Percentiles rank a stretch among this genome's conserved stretches.
Conservation (phyloP, 1,140 invertebrate species). For the Coelopa frigida region DNA sequence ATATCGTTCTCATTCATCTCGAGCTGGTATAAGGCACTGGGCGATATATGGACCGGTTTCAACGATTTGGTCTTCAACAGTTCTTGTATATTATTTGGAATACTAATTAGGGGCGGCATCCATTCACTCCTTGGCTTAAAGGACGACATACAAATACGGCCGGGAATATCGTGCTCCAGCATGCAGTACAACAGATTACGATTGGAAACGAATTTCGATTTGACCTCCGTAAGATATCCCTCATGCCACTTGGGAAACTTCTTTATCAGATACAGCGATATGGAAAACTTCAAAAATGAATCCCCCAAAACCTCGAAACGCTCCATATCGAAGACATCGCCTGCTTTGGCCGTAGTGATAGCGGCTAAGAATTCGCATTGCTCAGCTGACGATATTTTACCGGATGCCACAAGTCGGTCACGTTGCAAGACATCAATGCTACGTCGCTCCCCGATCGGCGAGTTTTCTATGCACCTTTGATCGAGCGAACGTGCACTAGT, state of each 20-base stretch:
- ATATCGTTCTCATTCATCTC: conserved; percentile 16
- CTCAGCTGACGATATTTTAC: conserved; percentile 19
- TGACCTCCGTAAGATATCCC: conserved; percentile 67
- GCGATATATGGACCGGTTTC: neutral
- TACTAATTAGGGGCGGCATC: conserved; percentile 49
- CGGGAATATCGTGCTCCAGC: conserved; percentile 31
- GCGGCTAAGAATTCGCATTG: conserved; percentile 52
- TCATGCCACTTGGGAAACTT: conserved; percentile 63
- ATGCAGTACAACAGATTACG: conserved; percentile 67
- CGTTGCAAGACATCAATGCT: conserved; percentile 9
- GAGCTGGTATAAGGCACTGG: conserved; percentile 7
- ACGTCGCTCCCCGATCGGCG: neutral
- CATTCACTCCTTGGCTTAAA: conserved; percentile 50
- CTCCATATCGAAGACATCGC: conserved; percentile 77
- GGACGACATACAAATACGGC: conserved; percentile 17
- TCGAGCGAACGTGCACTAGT: neutral
- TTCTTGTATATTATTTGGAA: conserved; percentile 25
- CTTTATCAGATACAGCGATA: conserved; percentile 64
- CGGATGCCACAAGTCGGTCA: neutral
- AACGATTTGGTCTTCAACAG: conserved; percentile 9
- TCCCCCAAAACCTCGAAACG: conserved; percentile 81
- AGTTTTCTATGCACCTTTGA: conserved; percentile 3
- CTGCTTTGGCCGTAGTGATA: conserved; percentile 61
- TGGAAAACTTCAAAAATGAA: conserved; percentile 77
- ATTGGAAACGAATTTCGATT: conserved; percentile 73